Base-by-base conservation (phyloP, 2,797 vertebrate species). In the Dromococcyx pavoninus region DNA sequence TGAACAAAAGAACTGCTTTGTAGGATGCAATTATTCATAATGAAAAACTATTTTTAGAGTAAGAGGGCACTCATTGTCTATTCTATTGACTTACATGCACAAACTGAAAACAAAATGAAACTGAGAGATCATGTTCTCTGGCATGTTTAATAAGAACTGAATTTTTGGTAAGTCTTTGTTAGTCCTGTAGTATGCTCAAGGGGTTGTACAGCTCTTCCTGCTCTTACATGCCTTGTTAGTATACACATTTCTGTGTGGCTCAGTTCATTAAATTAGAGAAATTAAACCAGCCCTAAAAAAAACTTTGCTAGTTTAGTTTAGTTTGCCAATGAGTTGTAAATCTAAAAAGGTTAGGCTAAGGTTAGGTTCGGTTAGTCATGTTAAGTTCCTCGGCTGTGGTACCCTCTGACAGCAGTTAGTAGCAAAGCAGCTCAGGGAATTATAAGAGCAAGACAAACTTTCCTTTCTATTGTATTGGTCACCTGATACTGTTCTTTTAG, bases 71-170 rank as follows among this genome's bases (percentile, higher is more conserved):
- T 72, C 14, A 62, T 70, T 24, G 37, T 70, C 33, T 67, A 9
- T 58, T 62, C 24, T 37, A 27, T 23, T 75, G 62, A 78, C n/a
- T 81, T 62, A 41, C 8, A 50, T 4, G 25, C 10, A 71, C 33
- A 37, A 51, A 83, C 5, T 65, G 14, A 30, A 86, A 81, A 57
- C 16, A 78, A 85, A 92, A 72, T 27, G 10, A 86, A 93, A 61
- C 25, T 2, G 8, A 72, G 39, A 23, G 53, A 46, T 57, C 33
- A 67, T 0, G 0, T 77, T 17, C 16, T 57, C 53, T 50, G 46
- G 13, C 14, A 65, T 8, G 13, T 80, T 74, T 69, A 69, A 51
- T 24, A 91, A 66, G 33, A 62, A 72, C 35, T 57, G 28, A 41
- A 24, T n/a, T 41, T 12, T 58, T 86, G 89, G 19, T 25, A 46